These are phyloP conservation scores for Lasioglossum zephyrum DNA, from an alignment of 2,888 invertebrate species.

Conservation along the genomic window DNA sequence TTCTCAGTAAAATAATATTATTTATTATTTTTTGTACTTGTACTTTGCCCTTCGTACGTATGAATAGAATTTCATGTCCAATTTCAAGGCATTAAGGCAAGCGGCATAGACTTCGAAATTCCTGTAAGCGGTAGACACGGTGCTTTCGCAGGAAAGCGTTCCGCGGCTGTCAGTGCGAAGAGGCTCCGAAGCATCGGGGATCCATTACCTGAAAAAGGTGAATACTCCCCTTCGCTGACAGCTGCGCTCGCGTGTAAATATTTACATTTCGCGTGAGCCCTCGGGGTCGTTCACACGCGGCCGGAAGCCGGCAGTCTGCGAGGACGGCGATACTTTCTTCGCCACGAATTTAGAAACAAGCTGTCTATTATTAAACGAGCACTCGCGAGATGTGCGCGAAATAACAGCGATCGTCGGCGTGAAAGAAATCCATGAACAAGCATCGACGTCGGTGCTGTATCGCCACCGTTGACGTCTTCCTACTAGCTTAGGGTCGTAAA, in stretches of 20 bases:
- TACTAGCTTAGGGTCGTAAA: slow-evolving; percentile 3
- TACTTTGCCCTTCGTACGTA: background rate
- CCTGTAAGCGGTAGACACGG: background rate
- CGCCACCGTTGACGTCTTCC: background rate
- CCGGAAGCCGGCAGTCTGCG: slow-evolving; percentile 11
- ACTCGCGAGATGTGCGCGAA: background rate
- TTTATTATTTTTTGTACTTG: background rate
- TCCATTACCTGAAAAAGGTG: slow-evolving; percentile 49
- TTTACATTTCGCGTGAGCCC: slow-evolving; percentile 54
- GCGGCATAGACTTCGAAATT: background rate
- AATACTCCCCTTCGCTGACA: slow-evolving; percentile 50
- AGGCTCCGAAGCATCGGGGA: slow-evolving; percentile 19
- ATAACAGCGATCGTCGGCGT: background rate
- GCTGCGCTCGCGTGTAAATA: slow-evolving; percentile 60
- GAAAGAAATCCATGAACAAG: background rate
- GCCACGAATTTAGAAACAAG: slow-evolving; percentile 39
- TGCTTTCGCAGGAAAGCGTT: background rate
- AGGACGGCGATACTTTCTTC: background rate
- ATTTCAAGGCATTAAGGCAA: background rate
- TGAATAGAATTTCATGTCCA: background rate
- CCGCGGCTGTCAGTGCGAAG: background rate
- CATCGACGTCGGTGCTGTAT: background rate
- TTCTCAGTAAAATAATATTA: background rate
- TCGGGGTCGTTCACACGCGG: slow-evolving; percentile 54
- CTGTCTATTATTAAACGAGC: slow-evolving; percentile 19